Conservation (phyloP, 1,140 invertebrate species). For the roundworm (Caenorhabditis elegans) region WBcel235 BX284602.5:5745001-5745500, state of each 20-base stretch:
- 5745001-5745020: no score
- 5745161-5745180: no score
- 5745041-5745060: no score
- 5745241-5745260: conserved; percentile 1
- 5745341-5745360: not conserved
- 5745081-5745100: no score
- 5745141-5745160: no score
- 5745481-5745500: not conserved
- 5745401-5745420: conserved; percentile 22
- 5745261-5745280: not conserved
- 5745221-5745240: not conserved
- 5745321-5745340: not conserved
- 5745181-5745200: no score
- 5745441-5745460: not conserved
- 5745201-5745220: no score
- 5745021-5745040: no score
- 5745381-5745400: not conserved
- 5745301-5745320: not conserved
- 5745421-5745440: not conserved
- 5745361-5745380: not conserved
- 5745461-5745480: not conserved
- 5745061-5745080: no score
- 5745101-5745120: not conserved
- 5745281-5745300: not conserved
- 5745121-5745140: not conserved